Evolutionary conservation across 1,140 invertebrate genomes (phyloP).

Genomic region (Gryon sp.): DNA sequence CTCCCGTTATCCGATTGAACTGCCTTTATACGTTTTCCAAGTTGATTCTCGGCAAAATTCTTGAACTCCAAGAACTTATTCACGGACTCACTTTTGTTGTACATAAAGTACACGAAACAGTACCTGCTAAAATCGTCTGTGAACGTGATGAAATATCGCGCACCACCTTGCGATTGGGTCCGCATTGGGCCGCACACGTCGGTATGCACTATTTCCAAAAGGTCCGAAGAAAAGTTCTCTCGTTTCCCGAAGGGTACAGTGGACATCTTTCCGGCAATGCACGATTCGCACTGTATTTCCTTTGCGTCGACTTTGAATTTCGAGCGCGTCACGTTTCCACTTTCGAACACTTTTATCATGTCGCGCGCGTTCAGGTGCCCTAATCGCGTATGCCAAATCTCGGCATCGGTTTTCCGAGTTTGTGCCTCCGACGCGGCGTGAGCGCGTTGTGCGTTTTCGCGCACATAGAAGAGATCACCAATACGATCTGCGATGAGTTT

Average conservation of each 20-base stretch:
- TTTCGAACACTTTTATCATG: not conserved
- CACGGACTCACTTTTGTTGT: not conserved
- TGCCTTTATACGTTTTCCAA: constrained; percentile 12
- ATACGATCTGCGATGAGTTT: constrained; percentile 3
- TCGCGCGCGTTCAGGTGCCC: constrained; percentile 7
- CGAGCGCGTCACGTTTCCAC: not conserved
- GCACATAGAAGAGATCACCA: not conserved
- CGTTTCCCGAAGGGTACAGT: not conserved
- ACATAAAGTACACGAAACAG: constrained; percentile 5
- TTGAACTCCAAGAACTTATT: constrained; percentile 6
- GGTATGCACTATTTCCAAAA: constrained; percentile 6
- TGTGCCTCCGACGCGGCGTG: not conserved
- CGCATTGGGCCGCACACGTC: too few species aligned
- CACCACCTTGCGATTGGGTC: constrained; percentile 4
- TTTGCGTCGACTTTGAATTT: not conserved
- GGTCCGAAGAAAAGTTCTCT: not conserved
- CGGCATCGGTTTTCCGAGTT: not conserved
- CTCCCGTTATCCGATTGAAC: constrained; percentile 24
- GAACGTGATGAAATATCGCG: not conserved
- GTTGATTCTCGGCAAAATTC: constrained; percentile 5
- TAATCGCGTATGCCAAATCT: constrained; percentile 8
- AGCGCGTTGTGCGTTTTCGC: not conserved
- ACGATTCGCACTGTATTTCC: not conserved
- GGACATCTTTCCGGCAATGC: constrained; percentile 1
- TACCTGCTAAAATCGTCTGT: not conserved